These are phyloP conservation scores for Zaprionus taronus DNA, from an alignment of 1,140 invertebrate genomes.

Conservation along the genomic window DNA sequence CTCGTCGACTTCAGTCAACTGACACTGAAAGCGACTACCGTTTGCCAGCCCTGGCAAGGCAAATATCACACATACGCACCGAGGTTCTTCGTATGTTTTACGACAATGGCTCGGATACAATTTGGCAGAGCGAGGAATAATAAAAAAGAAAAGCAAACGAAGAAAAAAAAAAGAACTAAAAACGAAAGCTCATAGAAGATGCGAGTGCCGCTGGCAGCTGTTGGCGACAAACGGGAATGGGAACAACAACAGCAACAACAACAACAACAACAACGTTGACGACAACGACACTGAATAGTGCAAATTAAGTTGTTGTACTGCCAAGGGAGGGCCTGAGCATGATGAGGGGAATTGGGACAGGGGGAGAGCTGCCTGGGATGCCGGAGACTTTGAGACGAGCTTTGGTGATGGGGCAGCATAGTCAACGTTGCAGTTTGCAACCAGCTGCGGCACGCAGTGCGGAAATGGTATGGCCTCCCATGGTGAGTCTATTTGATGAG, in stretches of 20 bases:
- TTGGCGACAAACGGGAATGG: slow-evolving; percentile 26
- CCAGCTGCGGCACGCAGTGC: slow-evolving; percentile 34
- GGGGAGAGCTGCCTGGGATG: slow-evolving; percentile 2
- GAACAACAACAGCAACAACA: not conserved
- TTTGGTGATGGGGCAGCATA: slow-evolving; percentile 57
- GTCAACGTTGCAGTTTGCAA: slow-evolving; percentile 74
- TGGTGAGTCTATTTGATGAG: slow-evolving; percentile 50
- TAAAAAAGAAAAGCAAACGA: slow-evolving; percentile 32
- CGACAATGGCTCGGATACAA: slow-evolving; percentile 78
- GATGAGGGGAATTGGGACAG: not conserved
- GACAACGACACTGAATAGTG: slow-evolving; percentile 67
- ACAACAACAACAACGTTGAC: not conserved
- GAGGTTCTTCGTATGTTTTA: slow-evolving; percentile 69
- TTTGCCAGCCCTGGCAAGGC: slow-evolving; percentile 31
- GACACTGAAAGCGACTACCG: not conserved
- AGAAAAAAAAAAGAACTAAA: not conserved
- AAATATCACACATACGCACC: slow-evolving; percentile 71
- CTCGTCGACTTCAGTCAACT: not conserved
- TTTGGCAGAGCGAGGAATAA: slow-evolving; percentile 73
- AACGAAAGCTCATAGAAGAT: not conserved
- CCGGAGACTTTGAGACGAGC: not conserved
- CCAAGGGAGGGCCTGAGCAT: not conserved
- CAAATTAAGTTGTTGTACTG: slow-evolving; percentile 72
- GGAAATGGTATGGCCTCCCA: slow-evolving; percentile 52
- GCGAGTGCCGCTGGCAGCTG: slow-evolving; percentile 54